A percentile compares a stretch with the other conserved stretches of the same genome.
Conservation (phyloP, 2,888 invertebrate species). For the Rhingia campestris region DNA sequence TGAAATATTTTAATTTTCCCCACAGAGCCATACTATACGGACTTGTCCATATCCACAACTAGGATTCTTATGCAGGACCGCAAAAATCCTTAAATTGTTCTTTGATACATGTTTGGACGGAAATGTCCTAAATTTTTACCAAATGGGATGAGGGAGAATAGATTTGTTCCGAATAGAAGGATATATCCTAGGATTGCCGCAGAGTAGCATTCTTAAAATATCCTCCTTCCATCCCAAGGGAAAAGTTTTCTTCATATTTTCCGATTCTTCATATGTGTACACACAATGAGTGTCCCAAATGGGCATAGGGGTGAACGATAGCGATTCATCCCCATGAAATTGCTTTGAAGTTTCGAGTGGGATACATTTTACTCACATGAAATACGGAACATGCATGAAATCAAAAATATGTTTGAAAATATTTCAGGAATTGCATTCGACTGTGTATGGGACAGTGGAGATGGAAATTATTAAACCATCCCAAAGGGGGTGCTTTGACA, state of each 20-base stretch:
- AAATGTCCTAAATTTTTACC: constrained; percentile 35
- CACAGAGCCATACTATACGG: neutral
- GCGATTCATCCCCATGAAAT: constrained; percentile 13
- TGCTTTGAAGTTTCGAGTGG: constrained; percentile 23
- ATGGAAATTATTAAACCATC: neutral
- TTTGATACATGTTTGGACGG: constrained; percentile 47
- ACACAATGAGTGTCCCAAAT: constrained; percentile 20
- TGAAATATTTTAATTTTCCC: constrained; percentile 52
- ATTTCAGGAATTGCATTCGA: constrained; percentile 7
- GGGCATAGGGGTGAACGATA: constrained; percentile 11
- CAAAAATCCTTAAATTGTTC: constrained; percentile 65
- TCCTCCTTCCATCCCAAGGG: constrained; percentile 3
- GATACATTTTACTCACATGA: neutral
- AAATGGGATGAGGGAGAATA: neutral
- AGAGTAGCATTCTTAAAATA: constrained; percentile 47
- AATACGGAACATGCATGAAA: neutral
- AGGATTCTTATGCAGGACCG: constrained; percentile 52
- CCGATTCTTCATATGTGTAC: neutral
- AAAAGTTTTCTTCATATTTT: constrained; percentile 46
- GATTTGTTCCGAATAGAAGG: constrained; percentile 5
- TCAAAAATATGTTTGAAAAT: neutral
- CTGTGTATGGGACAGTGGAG: neutral
- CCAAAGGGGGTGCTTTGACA: neutral
- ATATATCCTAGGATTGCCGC: constrained; percentile 29
- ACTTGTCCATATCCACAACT: constrained; percentile 1